Base-by-base conservation (phyloP, 2,113 vertebrate species). In the Anarrhichthys ocellatus region DNA sequence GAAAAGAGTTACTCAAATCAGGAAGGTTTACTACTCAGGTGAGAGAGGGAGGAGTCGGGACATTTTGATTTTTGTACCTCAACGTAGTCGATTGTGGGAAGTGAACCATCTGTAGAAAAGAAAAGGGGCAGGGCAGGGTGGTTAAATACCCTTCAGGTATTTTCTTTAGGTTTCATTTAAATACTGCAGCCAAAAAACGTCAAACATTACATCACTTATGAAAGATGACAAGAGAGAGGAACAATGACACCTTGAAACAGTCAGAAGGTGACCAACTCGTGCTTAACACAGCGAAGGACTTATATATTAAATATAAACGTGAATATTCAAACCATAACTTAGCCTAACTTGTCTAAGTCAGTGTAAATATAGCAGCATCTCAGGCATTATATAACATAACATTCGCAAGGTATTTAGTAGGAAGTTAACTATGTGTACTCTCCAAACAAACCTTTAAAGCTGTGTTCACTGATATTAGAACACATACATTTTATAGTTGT, bases 81-180 rank as follows among this genome's bases (percentile, higher is more conserved):
- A 93, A 94, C 81, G 84, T 93, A 75, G 92, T 90, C 80, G 92
- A 92, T 91, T 94, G 92, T 92, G 93, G 87, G 92, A 84, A 92
- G 93, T 90, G 92, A 94, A 94, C 94, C 95, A 96, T 96, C 95
- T 96, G 95, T 92, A 93, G 92, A 90, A 89, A 95, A 95, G 91
- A 96, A 93, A 95, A 95, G 93, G 93, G 92, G 92, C 90, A 92
- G 88, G 92, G 93, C 85, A 94, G 74, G 68, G 87, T 90, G 84
- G 92, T 95, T 94, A 95, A 95, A 94, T 87, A 91, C 90, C 93
- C 90, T 91, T 87, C 81, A 84, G 80, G 67, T 88, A 5, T 84
- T 82, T 63, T 64, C 77, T 71, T 79, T 66, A 83, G 83, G 50
- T 75, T 87, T 72, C 64, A 89, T 76, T 73, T 29, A 54, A 80